phyloP scores from a whole-genome alignment of 2,888 invertebrate genomes.

The Tridacna gigas region DNA sequence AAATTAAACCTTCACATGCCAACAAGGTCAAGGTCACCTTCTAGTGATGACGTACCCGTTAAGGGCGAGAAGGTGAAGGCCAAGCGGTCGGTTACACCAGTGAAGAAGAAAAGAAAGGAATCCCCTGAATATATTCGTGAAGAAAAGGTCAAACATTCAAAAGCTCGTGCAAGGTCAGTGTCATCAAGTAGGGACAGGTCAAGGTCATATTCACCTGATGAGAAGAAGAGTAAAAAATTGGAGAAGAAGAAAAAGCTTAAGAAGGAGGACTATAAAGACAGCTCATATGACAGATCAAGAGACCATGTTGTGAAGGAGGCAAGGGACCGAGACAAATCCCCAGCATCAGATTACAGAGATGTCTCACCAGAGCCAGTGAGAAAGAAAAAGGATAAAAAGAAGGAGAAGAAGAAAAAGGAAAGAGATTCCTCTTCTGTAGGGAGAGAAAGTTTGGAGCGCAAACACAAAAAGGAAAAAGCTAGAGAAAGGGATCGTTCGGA shows the following conservation, averaged over 20 bases:
- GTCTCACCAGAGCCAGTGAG: constrained; percentile 54
- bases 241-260: constrained; percentile 60
- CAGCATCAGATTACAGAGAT: constrained; percentile 51
- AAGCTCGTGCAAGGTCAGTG: constrained; percentile 64
- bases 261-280: constrained; percentile 58
- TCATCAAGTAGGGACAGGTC: constrained; percentile 61
- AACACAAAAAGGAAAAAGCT: constrained; percentile 57
- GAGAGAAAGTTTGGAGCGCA: constrained; percentile 43
- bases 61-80: constrained; percentile 32
- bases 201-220: constrained; percentile 63
- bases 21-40: constrained; percentile 62
- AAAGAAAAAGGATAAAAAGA: constrained; percentile 67
- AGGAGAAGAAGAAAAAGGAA: constrained; percentile 66
- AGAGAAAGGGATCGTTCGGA: constrained; percentile 57
- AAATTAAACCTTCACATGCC: constrained; percentile 46
- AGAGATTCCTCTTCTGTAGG: constrained; percentile 37
- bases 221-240: constrained; percentile 62
- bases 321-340: neutral
- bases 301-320: neutral
- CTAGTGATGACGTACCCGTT: constrained; percentile 42
- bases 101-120: constrained; percentile 53
- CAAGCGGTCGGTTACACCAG: constrained; percentile 54
- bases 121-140: constrained; percentile 60
- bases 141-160: constrained; percentile 56
- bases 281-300: constrained; percentile 42